Evolutionary conservation across 1,140 invertebrate species (phyloP), one percentile per base, ranked within the genome.

Genomic region (Bathynomus jamesi): DNA sequence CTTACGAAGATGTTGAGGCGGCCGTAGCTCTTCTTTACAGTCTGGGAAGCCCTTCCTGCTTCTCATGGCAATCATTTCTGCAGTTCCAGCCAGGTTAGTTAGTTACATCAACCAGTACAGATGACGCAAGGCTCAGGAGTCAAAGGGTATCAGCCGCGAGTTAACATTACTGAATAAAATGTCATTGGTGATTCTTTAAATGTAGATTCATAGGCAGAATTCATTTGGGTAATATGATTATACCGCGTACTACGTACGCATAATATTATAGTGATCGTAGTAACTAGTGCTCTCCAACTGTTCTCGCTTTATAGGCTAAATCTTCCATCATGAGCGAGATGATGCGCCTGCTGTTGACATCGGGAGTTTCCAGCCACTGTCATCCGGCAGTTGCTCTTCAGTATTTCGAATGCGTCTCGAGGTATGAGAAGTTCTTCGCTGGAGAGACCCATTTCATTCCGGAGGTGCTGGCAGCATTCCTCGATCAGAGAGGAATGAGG

Each of bases 351-450:
- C 73, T 86, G 67, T 78, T 86, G 4, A 81, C 81, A 2, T 83
- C 82, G 72, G 80, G 82, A 29, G 83, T 87, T 4, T 83, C 82
- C 70, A 78, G 77, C 27, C 82, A 85, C 71, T 80, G 79, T 28
- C 85, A 87, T 78, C 79, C 80, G 30, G 80, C 82, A 25, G 84
- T 87, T 0, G 77, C 81, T 30, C 78, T 86, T 17, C 84, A 85
- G 76, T 87, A 82, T 78, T 86, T 87, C 78, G 85, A 87, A 78
- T 85, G 83, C 30, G 81, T 85, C 67, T 82, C 84, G 4, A 81
- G 86, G 31, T 87, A 86, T 78, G 85, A 87, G 68, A 86, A 85
- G 73, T 86, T 86, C 79, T 87, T 87, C 77, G 72, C 78, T 28
- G 78, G 79, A 53, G 82, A 86, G 75, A 81, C 84, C 5, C 81